Conservation (phyloP, 2,113 vertebrate genomes). For the Pedetes capensis region DNA sequence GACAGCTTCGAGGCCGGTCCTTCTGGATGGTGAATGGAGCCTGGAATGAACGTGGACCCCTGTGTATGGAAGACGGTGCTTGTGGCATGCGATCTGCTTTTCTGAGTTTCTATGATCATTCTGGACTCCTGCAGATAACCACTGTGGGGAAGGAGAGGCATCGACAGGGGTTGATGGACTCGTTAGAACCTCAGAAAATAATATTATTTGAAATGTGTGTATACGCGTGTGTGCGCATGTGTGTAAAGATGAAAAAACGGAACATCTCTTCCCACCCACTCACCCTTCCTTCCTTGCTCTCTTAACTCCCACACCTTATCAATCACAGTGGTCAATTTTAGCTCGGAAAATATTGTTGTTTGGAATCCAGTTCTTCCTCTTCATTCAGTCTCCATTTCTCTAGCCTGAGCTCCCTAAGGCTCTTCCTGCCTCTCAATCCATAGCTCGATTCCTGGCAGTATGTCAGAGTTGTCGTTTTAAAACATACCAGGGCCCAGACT, state of each 20-base stretch:
- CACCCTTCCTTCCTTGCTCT: neutral
- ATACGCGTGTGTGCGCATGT: neutral
- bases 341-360: conserved; percentile 7
- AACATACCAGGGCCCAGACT: neutral
- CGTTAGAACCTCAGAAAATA: neutral
- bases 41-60: neutral
- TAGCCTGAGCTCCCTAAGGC: neutral
- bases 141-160: neutral
- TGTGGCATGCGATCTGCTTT: neutral
- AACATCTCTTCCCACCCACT: neutral
- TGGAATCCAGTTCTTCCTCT: neutral
- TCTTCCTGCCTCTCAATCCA: neutral
- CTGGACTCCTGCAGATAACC: neutral
- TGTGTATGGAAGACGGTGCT: neutral
- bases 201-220: neutral
- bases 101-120: neutral
- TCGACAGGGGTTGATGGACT: neutral
- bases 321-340: conserved; percentile 10
- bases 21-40: neutral
- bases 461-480: neutral
- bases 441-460: neutral
- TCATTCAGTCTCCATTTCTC: neutral
- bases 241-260: too few relatives aligned
- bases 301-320: conserved; percentile 13
- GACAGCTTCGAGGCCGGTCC: neutral